Evolutionary conservation across 2,797 vertebrate species (phyloP), one percentile per base, ranked within the genome.

Genomic region (Gymnothorax javanicus): DNA sequence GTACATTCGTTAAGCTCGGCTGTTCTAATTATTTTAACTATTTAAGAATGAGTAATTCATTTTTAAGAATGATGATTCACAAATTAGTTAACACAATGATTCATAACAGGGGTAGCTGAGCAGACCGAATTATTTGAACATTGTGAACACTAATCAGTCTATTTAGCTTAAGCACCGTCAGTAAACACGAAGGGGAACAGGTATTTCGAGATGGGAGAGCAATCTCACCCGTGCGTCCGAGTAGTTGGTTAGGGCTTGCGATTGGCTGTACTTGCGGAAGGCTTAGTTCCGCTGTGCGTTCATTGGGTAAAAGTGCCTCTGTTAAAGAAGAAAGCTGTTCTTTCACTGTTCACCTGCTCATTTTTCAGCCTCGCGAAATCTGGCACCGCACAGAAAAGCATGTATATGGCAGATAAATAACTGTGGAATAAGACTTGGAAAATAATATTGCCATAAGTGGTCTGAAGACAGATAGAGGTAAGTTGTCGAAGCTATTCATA

Each of bases 271-370:
- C 9, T 13, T 60, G 83, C 33, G 6, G 77, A 23, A 52, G 20
- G 52, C 83, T 58, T 6, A 11, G 13, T 60, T 83, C 82, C 56
- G 33, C 15, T 13, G 83, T 23, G 25, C 62, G 83, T 7, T 52
- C 20, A 84, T 84, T 84, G 83, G 83, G 33, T n/a, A 23, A 84
- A 59, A 81, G 52, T 56, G 52, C 20, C 52, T 81, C 52, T 54
- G 2, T 43, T 81, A 52, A 52, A 56, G 56, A 17, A 54, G 82
- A 58, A 60, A 83, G 23, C 56, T 59, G 54, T 12, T 25, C 52
- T 83, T 27, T 11, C 15, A 15, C 56, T 83, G 1, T 83, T 83
- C 82, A 83, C 82, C 82, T 83, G 82, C 33, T 58, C 57, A 83
- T 20, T 83, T 59, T 57, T 23, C 23, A 83, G 82, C 23, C 9